These are phyloP conservation scores for Arbacia lixula DNA, from an alignment of 53 echinoderm and acorn worm species.

Conservation along the genomic window DNA sequence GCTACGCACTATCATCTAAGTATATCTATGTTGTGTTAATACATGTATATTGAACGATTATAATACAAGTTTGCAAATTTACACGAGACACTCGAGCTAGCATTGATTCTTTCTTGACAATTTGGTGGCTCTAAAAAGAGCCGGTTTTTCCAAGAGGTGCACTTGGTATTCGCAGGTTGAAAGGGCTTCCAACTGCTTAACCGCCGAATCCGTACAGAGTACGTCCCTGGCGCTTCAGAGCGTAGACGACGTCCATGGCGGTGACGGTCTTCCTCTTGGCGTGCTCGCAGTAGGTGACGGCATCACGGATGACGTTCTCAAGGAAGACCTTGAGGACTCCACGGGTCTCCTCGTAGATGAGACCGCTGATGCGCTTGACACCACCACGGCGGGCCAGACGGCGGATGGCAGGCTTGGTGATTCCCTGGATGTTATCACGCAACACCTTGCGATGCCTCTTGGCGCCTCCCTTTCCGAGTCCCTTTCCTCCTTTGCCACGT, in stretches of 20 bases:
- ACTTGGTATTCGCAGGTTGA: neutral
- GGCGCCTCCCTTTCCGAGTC: constrained; percentile 97
- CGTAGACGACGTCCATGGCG: constrained; percentile 99
- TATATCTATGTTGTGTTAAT: too few species aligned
- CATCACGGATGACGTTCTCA: constrained; percentile 89
- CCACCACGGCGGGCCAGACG: constrained; percentile 96
- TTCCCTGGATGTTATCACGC: constrained; percentile 99
- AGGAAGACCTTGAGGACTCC: constrained; percentile 88
- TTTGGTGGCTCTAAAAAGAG: constrained; percentile 84
- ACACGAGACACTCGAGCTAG: neutral
- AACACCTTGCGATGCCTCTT: constrained; percentile 96
- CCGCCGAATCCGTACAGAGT: constrained; percentile 98
- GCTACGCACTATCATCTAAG: too few species aligned
- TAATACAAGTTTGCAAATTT: neutral
- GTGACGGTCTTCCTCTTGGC: constrained; percentile 95
- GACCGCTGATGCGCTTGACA: constrained; percentile 95
- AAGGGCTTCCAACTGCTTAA: constrained; percentile 30
- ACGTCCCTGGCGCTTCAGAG: constrained; percentile 94
- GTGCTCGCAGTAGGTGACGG: constrained; percentile 86
- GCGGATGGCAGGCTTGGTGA: constrained; percentile 97
- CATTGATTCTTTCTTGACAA: constrained; percentile 58
- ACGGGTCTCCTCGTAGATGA: constrained; percentile 98
- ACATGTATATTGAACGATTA: too few species aligned
- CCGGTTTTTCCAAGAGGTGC: constrained; percentile 36
- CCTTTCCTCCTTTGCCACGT: constrained; percentile 98